phyloP scores from a whole-genome alignment of 2,888 invertebrate genomes.

The Sialis fuliginosa region DNA sequence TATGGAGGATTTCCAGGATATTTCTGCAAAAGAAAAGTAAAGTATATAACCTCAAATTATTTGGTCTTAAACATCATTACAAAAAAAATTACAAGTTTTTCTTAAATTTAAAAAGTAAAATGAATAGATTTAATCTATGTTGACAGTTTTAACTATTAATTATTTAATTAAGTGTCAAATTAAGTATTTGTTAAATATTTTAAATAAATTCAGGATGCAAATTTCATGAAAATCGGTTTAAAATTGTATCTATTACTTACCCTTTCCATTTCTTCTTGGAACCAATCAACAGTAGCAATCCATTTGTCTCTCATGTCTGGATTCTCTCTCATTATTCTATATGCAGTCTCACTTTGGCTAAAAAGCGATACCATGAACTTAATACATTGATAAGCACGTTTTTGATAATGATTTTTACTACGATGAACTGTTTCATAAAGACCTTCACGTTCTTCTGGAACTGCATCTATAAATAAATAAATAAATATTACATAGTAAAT shows the following conservation, averaged over 20 bases:
- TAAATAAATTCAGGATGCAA: too few relatives aligned
- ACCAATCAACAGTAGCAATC: conserved; percentile 81
- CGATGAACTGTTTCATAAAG: conserved; percentile 83
- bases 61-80: too few relatives aligned
- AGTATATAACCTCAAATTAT: background rate
- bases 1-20: conserved; percentile 49
- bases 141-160: too few relatives aligned
- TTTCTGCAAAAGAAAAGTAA: conserved; percentile 12
- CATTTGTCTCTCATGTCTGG: conserved; percentile 71
- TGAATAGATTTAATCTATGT: too few relatives aligned
- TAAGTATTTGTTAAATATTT: too few relatives aligned
- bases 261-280: conserved; percentile 84
- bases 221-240: too few relatives aligned
- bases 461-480: conserved; percentile 23
- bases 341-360: conserved; percentile 65
- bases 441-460: conserved; percentile 76
- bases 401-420: conserved; percentile 88
- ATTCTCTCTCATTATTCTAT: conserved; percentile 60
- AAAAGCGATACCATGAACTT: conserved; percentile 88
- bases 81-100: too few relatives aligned
- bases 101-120: too few relatives aligned
- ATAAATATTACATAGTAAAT: background rate
- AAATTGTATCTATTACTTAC: too few relatives aligned
- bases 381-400: conserved; percentile 91
- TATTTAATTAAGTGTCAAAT: too few relatives aligned